Evolutionary conservation across 2,888 invertebrate species (phyloP).

Genomic region (Pherbina coryleti): DNA sequence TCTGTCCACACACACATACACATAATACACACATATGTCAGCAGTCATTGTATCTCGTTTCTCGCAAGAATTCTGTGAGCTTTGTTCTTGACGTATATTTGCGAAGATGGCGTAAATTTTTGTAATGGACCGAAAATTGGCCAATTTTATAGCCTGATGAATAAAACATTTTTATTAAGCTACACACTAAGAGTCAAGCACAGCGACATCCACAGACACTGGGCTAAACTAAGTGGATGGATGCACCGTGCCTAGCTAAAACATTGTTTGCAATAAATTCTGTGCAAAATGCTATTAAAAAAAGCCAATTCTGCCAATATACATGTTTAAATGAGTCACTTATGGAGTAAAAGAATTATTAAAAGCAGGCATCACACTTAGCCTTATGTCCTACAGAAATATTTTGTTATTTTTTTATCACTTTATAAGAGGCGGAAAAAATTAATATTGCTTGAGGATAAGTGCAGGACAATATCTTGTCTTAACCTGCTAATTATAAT

Average conservation of each 20-base stretch:
- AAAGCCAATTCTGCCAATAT: background rate
- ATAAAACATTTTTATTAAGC: conserved; percentile 66
- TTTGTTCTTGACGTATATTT: conserved; percentile 35
- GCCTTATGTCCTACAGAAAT: too few species aligned
- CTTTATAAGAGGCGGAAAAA: background rate
- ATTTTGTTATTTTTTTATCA: background rate
- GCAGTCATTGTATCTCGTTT: background rate
- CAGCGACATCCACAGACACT: conserved; percentile 6
- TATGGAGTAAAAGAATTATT: too few species aligned
- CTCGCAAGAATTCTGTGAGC: conserved; percentile 7
- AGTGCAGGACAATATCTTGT: too few species aligned
- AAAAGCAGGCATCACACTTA: too few species aligned
- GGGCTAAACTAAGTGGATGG: background rate
- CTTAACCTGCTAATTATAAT: too few species aligned
- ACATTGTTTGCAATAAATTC: conserved; percentile 21
- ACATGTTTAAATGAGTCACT: too few species aligned
- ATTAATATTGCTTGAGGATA: too few species aligned
- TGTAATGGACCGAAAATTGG: conserved; percentile 69
- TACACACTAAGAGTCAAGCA: conserved; percentile 45
- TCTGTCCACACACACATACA: background rate
- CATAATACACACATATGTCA: too few species aligned
- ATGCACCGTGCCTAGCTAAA: background rate
- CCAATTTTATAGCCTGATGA: conserved; percentile 69
- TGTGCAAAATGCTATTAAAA: background rate
- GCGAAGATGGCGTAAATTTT: conserved; percentile 68